Percentiles rank a stretch among this genome's conserved stretches.
Evolutionary conservation across 2,797 vertebrate species (phyloP).

Genomic region (Argya squamiceps): DNA sequence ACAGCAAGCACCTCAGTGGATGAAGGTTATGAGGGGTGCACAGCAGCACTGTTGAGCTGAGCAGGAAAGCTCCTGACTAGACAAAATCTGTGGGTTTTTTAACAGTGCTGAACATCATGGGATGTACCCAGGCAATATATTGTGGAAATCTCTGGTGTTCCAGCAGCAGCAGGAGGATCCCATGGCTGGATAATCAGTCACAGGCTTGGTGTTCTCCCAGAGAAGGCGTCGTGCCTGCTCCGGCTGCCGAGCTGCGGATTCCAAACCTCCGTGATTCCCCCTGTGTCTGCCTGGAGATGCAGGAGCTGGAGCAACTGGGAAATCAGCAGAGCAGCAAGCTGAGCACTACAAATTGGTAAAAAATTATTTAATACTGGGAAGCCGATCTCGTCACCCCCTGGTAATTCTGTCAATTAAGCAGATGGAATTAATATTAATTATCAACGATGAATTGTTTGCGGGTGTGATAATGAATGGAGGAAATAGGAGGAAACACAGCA

Average conservation of each 20-base stretch:
- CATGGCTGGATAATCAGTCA: neutral
- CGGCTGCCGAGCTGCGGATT: neutral
- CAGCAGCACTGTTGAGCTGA: neutral
- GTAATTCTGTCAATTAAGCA: conserved; percentile 59
- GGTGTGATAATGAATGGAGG: neutral
- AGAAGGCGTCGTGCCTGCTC: neutral
- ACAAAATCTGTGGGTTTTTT: neutral
- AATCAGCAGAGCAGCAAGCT: conserved; percentile 62
- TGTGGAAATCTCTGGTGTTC: neutral
- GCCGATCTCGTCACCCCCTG: neutral
- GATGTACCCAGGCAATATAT: neutral
- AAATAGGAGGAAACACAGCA: neutral
- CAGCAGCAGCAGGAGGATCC: neutral
- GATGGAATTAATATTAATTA: conserved; percentile 69
- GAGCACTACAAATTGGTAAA: conserved; percentile 57
- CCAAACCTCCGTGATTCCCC: neutral
- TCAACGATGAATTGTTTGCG: conserved; percentile 29
- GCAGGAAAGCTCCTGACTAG: neutral
- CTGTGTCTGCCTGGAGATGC: neutral
- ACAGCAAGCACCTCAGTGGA: neutral
- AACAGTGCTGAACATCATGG: neutral
- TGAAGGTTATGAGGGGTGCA: neutral
- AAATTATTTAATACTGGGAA: conserved; percentile 59
- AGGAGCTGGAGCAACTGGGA: conserved; percentile 61
- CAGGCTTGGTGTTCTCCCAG: neutral